phyloP scores from a whole-genome alignment of 2,113 vertebrate species.

The Cyanoramphus novaezelandiae region DNA sequence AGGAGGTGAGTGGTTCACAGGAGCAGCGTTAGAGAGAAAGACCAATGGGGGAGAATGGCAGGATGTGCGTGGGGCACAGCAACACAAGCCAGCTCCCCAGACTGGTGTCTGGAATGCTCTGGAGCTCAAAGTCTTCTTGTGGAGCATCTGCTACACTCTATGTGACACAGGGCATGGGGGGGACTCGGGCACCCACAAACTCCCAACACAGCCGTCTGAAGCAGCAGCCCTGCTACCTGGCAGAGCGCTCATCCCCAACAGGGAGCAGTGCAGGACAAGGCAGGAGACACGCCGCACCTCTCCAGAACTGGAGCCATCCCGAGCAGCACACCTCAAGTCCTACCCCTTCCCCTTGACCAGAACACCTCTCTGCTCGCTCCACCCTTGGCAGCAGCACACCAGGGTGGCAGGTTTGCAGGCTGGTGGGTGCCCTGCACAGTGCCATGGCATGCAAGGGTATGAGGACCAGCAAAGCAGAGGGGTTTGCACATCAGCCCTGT shows the following conservation, averaged over 20 bases:
- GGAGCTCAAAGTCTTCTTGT: background rate
- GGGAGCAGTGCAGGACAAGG: background rate
- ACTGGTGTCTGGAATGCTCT: background rate
- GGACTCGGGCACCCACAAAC: background rate
- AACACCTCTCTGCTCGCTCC: fast-evolving
- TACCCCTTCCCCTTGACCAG: background rate
- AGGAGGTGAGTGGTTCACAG: background rate
- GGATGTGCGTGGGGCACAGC: background rate
- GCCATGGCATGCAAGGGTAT: fast-evolving
- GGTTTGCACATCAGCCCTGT: background rate
- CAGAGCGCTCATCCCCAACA: background rate
- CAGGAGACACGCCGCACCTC: background rate
- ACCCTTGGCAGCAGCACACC: background rate
- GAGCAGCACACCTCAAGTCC: background rate
- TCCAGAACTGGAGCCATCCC: background rate
- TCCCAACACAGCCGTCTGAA: background rate
- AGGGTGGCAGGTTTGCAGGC: background rate
- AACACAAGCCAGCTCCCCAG: background rate
- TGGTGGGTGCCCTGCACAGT: background rate
- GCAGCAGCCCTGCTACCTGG: background rate
- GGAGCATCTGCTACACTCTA: fast-evolving
- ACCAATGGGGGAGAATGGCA: background rate
- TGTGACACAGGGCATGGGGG: background rate
- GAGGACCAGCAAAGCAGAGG: background rate
- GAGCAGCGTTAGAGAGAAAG: background rate